Percentiles rank a stretch among this genome's conserved stretches.
These are phyloP conservation scores for Chouioia cunea DNA, from an alignment of 2,888 invertebrate species.

Conservation along the genomic window DNA sequence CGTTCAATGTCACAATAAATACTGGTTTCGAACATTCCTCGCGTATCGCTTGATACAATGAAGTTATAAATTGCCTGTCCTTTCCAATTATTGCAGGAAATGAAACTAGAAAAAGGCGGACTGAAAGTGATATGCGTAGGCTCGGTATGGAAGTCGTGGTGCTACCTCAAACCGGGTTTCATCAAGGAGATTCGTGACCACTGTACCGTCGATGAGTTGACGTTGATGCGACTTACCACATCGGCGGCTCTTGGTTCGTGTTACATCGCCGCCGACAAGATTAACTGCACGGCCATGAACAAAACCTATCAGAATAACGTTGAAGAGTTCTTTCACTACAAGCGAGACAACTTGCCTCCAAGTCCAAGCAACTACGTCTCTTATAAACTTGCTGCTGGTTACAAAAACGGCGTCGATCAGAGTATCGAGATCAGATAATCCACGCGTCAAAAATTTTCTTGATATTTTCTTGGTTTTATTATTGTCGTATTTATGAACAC, in stretches of 20 bases:
- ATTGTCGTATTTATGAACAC: slow-evolving; percentile 27
- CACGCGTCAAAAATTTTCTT: not conserved
- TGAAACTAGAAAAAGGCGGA: slow-evolving; percentile 72
- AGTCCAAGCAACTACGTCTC: slow-evolving; percentile 3
- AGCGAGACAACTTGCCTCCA: slow-evolving; percentile 52
- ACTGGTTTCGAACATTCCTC: not conserved
- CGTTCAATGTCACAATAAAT: no score
- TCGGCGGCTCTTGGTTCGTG: slow-evolving; percentile 89
- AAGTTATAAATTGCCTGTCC: not conserved
- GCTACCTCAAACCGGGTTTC: slow-evolving; percentile 81
- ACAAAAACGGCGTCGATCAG: slow-evolving; percentile 18
- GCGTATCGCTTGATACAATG: not conserved
- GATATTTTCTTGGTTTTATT: slow-evolving; percentile 12
- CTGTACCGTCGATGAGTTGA: slow-evolving; percentile 71
- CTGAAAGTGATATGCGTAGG: slow-evolving; percentile 91
- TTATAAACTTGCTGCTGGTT: slow-evolving; percentile 2
- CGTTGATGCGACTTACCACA: slow-evolving; percentile 78
- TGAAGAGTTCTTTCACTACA: slow-evolving; percentile 75
- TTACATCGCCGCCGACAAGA: slow-evolving; percentile 83
- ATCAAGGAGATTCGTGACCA: slow-evolving; percentile 70
- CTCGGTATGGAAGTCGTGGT: slow-evolving; percentile 96
- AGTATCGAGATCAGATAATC: slow-evolving; percentile 38
- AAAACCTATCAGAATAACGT: slow-evolving; percentile 79
- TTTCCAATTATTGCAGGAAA: slow-evolving; percentile 63
- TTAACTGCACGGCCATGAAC: slow-evolving; percentile 75